Base-by-base conservation (phyloP, 2,113 vertebrate genomes). In the Amblyopsis rosae region DNA sequence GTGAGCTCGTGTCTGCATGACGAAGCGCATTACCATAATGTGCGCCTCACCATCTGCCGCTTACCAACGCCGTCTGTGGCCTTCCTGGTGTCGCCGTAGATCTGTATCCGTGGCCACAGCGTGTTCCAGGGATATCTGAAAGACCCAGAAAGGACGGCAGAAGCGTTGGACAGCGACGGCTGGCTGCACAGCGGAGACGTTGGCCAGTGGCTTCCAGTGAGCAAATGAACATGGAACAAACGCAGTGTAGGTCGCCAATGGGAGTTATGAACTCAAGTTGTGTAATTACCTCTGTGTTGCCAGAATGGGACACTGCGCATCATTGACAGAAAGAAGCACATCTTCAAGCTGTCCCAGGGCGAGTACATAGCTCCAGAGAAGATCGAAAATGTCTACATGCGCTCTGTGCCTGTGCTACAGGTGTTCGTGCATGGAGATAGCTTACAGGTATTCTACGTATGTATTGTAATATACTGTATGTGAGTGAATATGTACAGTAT, bases 331-430 rank as follows among this genome's bases (percentile, higher is more conserved):
- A 93, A 94, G 84, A 93, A 93, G 86, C 88, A 94, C 82, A 93
- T 94, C 76, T 94, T 93, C 75, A 94, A 94, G 76, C 66, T 94
- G 82, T 90, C 91, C 4, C 91, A 93, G 77, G 92, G 93, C 9
- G 93, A 94, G 81, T 93, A 94, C 76, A 88, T 94, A 13, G 92
- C 93, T 71, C 93, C 93, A 0, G 93, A 94, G 85, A 94, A 92
- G 86, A 93, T 93, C n/a, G 93, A 94, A 75, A 93, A 92, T 0
- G 82, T 92, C 58, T 94, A 94, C 90, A 83, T 66, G 59, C 91
- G 92, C 5, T 89, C 82, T 26, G 77, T 86, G 4, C 83, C 92
- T 1, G 88, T 93, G 9, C 90, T 93, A 1, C 93, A 94, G 83
- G 92, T 93, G 65, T 93, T 93, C 50, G 90, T 94, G 41, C 90